Conservation (phyloP, 2,113 vertebrate genomes). For the Athene noctua region DNA sequence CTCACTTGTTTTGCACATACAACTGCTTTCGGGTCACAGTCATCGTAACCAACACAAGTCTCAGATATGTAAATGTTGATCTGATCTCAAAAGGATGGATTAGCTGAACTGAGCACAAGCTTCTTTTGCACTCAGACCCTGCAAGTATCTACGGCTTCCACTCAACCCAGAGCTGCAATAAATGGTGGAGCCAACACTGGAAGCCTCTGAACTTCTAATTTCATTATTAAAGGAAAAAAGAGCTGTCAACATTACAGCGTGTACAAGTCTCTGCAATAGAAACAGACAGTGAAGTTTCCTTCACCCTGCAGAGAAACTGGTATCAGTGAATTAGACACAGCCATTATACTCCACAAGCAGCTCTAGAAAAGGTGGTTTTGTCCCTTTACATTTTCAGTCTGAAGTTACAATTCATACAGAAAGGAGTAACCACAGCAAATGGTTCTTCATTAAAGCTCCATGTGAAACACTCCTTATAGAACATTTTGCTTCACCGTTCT, state of each 20-base stretch:
- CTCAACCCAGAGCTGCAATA: neutral
- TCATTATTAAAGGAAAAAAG: neutral
- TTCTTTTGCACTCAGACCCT: constrained; percentile 9
- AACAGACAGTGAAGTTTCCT: neutral
- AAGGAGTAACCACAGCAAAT: neutral
- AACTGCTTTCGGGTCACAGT: neutral
- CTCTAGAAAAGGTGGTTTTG: neutral
- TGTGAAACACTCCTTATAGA: neutral
- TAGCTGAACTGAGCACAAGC: constrained; percentile 43
- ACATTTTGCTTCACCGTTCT: neutral
- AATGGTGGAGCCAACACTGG: neutral
- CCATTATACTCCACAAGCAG: neutral
- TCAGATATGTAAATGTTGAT: constrained; percentile 52
- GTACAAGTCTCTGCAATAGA: neutral
- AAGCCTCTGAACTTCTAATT: neutral
- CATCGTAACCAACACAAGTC: neutral
- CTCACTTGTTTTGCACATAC: neutral
- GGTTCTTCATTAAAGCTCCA: neutral
- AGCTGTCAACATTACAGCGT: neutral
- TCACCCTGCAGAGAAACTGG: neutral
- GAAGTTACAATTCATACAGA: neutral
- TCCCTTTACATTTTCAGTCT: neutral
- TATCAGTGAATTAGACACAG: neutral
- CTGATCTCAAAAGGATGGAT: constrained; percentile 27
- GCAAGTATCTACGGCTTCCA: neutral